Base-by-base conservation (phyloP, 2,888 invertebrate genomes). In the Rosalia funebris region DNA sequence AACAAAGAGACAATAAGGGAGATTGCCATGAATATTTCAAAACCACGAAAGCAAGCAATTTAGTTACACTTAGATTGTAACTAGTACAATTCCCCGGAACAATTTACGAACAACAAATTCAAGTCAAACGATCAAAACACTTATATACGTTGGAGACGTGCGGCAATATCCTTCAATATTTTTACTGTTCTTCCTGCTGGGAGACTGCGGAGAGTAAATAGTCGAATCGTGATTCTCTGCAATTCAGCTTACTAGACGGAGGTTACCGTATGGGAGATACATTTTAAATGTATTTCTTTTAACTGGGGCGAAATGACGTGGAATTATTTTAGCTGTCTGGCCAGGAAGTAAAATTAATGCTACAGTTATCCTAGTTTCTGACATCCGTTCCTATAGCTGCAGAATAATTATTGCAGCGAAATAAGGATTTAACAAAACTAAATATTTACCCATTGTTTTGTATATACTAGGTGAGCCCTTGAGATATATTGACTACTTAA, bases 41-140 rank as follows among this genome's bases (percentile, higher is more conserved):
- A 46, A 47, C 46, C 46, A 56, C 45, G 53, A 47, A 46, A 47
- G 31, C 31, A 25, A 32, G 46, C 39, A 45, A 55, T 39, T 46
- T 46, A 39, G 50, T 31, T 45, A 45, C 9, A 45, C 39, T 56
- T 47, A 39, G 39, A 41, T 39, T 31, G 46, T 55, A 56, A 20
- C 56, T 39, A 47, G 46, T 15, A 39, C 20, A 56, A 19, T 56
- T 47, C 17, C 41, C 25, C 12, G 39, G 36, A 37, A 42, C 53
- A 53, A 32, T 53, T 41, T 42, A 42, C 25, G 36, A 56, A 56
- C 56, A 56, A 56, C 56, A 56, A 56, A 56, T 56, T 56, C 56
- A 56, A 25, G 56, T 56, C 56, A 37, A 45, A 41, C 46, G 31
- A 47, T 46, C 46, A 56, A 39, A 55, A 46, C 56, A 46, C 56